Base-by-base conservation (phyloP, 2,888 invertebrate species). In the Phalangium opilio region DNA sequence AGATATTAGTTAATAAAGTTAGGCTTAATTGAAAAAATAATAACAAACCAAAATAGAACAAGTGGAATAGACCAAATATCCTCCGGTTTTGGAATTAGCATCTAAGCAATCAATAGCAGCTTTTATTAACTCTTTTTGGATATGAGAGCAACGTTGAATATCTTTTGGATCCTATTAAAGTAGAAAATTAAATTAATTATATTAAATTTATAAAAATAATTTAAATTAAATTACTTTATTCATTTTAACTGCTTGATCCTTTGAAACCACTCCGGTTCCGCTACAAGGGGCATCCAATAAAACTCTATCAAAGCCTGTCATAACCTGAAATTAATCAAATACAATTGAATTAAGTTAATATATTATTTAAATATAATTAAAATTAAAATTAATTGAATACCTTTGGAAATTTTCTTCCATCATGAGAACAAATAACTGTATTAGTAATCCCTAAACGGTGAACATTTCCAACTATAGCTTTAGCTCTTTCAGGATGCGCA, bases 211-310 rank as follows among this genome's bases (percentile, higher is more conserved):
- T 40, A 19, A 41, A 20, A 7, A 27, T 43, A 8, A 10, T 20
- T 27, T 7, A 5, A 35, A 12, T 10, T 33, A 5, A 41, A 53
- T 45, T 46, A 62, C 62, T 68, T 91, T 91, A 52, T 77, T 81
- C 0, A 82, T 83, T 71, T 99, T 99, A 0, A 96, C 96, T 61
- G 84, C 83, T 1, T 85, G 86, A 71, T 99, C 98, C 70, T 98
- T 99, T 20, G 93, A 81, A 36, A 96, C 83, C 10, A 99, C 93
- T 21, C 98, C 98, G 1, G 96, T 95, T 33, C 98, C 98, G 35
- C 91, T 89, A 64, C 98, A 99, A 0, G 98, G 98, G 1, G 98
- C 98, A 72, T 99, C 98, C 42, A 98, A 69, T 32, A 99, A 68
- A 5, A 96, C 86, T 59, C 96, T 75, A 67, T 99, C 96, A 64